These are phyloP conservation scores for Sorex araneus DNA, from an alignment of 2,113 vertebrate genomes.

Conservation along the genomic window DNA sequence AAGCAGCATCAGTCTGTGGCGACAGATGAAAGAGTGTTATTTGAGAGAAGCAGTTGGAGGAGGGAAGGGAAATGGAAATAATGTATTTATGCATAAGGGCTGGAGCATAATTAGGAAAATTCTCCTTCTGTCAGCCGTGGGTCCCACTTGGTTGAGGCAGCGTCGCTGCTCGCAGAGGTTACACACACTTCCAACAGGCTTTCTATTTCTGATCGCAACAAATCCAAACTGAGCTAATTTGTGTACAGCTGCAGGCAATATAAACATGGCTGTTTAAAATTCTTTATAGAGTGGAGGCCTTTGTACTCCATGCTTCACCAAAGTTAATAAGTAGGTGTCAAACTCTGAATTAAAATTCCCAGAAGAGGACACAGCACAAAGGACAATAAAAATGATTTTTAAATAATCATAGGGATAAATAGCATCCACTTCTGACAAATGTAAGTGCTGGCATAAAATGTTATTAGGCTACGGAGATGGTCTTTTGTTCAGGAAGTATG, in stretches of 20 bases:
- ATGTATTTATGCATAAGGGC: slow-evolving; percentile 67
- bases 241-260: slow-evolving; percentile 89
- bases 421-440: slow-evolving; percentile 92
- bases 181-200: slow-evolving; percentile 55
- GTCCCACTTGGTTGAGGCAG: background rate
- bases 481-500: slow-evolving; percentile 92
- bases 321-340: slow-evolving; percentile 94
- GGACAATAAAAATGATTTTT: slow-evolving; percentile 94
- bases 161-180: slow-evolving; percentile 76
- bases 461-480: slow-evolving; percentile 91
- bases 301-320: slow-evolving; percentile 90
- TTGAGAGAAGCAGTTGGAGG: slow-evolving; percentile 70
- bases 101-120: slow-evolving; percentile 68
- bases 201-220: slow-evolving; percentile 84
- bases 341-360: slow-evolving; percentile 93
- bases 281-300: slow-evolving; percentile 89
- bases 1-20: slow-evolving; percentile 46
- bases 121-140: slow-evolving; percentile 72
- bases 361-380: slow-evolving; percentile 92
- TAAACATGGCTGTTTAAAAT: slow-evolving; percentile 90
- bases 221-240: slow-evolving; percentile 89
- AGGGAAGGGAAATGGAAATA: slow-evolving; percentile 75
- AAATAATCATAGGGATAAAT: slow-evolving; percentile 94
- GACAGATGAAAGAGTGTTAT: slow-evolving; percentile 76
- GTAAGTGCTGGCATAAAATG: slow-evolving; percentile 92